These are phyloP conservation scores for Chroicocephalus ridibundus DNA, from an alignment of 2,113 vertebrate genomes.

Conservation along the genomic window DNA sequence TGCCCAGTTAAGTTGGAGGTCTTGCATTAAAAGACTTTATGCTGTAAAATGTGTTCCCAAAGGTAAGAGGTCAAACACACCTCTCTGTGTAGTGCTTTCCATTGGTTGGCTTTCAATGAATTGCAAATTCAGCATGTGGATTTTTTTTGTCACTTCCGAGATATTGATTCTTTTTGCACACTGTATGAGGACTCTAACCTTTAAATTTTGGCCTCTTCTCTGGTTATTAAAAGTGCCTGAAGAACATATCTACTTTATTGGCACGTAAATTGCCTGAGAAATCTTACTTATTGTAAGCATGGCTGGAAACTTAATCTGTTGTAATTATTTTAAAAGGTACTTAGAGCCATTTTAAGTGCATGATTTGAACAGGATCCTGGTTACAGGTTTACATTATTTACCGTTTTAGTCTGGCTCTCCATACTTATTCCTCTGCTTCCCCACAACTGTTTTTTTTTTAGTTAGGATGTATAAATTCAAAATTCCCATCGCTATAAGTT, in stretches of 20 bases:
- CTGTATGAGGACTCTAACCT: neutral
- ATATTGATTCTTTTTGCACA: neutral
- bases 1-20: neutral
- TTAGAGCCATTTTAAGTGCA: neutral
- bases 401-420: neutral
- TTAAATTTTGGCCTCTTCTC: neutral
- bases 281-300: neutral
- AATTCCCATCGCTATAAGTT: neutral
- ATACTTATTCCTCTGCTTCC: neutral
- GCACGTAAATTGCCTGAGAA: neutral
- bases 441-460: neutral
- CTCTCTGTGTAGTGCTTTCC: neutral
- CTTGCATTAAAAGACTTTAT: neutral
- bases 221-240: neutral
- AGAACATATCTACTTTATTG: neutral
- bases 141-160: neutral
- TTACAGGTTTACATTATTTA: neutral
- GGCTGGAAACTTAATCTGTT: neutral
- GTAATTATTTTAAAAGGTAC: neutral
- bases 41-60: neutral
- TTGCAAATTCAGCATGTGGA: neutral
- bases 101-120: slow-evolving; percentile 6
- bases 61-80: slow-evolving; percentile 6
- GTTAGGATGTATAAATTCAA: neutral
- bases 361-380: neutral